These are phyloP conservation scores for Austrofundulus limnaeus DNA, from an alignment of 2,113 vertebrate species.

Conservation along the genomic window DNA sequence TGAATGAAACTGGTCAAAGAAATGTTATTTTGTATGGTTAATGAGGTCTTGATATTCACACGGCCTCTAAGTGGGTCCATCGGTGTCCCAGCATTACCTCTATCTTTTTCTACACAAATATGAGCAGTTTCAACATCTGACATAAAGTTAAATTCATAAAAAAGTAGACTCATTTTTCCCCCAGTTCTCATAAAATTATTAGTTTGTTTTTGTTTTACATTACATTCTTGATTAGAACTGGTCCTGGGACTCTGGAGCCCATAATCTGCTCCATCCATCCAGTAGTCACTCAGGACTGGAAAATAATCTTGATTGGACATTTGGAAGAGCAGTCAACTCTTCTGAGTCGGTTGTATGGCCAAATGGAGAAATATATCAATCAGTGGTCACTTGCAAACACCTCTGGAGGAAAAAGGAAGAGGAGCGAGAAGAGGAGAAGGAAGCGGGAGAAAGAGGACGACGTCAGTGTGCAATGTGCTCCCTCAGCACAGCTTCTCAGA, in stretches of 20 bases:
- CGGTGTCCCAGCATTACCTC: constrained; percentile 29
- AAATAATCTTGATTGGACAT: constrained; percentile 39
- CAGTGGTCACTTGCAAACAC: constrained; percentile 41
- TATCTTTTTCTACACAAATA: constrained; percentile 28
- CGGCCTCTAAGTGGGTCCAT: constrained; percentile 33
- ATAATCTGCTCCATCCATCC: constrained; percentile 27
- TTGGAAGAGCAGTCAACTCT: constrained; percentile 16
- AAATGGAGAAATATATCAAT: constrained; percentile 34
- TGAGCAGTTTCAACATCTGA: constrained; percentile 63
- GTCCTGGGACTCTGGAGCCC: constrained; percentile 32
- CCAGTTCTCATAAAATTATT: constrained; percentile 41
- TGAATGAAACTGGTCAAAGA: not conserved
- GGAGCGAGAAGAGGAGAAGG: constrained; percentile 21
- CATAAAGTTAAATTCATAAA: constrained; percentile 62
- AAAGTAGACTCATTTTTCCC: constrained; percentile 55
- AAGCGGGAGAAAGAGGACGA: constrained; percentile 58
- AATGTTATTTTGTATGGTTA: not conserved
- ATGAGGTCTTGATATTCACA: constrained; percentile 21
- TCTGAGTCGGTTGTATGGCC: constrained; percentile 3
- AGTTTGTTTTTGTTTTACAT: constrained; percentile 20
- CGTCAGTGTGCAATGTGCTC: constrained; percentile 77
- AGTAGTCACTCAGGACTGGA: constrained; percentile 50
- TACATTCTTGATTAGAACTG: constrained; percentile 47
- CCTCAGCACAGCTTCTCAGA: constrained; percentile 84
- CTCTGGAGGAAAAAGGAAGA: constrained; percentile 16